A percentile compares a stretch with the other conserved stretches of the same genome.
Evolutionary conservation across 2,113 vertebrate genomes (phyloP).

Genomic region (Salvator merianae): DNA sequence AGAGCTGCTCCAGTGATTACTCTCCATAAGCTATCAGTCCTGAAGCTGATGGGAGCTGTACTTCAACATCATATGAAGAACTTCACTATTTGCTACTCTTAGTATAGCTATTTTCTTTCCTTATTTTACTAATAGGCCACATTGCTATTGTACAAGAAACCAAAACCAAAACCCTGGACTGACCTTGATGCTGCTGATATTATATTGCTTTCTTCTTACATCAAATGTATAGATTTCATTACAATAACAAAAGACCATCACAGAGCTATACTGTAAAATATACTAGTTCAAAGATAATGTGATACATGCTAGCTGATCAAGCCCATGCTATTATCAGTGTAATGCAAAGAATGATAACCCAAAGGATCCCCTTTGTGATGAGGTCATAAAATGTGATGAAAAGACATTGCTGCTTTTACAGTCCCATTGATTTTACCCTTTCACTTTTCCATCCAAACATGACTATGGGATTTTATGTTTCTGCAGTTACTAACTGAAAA

Average conservation of each 20-base stretch:
- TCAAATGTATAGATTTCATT: constrained; percentile 45
- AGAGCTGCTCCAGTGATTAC: too few species aligned
- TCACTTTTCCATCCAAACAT: constrained; percentile 59
- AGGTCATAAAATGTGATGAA: constrained; percentile 66
- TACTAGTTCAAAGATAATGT: constrained; percentile 44
- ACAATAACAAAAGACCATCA: constrained; percentile 45
- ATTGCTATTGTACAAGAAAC: not conserved
- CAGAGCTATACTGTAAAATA: constrained; percentile 45
- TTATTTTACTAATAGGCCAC: not conserved
- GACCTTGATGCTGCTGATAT: constrained; percentile 22
- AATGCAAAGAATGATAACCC: constrained; percentile 60
- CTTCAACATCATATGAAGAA: too few species aligned
- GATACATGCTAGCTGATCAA: constrained; percentile 38
- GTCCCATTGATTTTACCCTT: constrained; percentile 69
- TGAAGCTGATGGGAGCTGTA: too few species aligned
- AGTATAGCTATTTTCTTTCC: too few species aligned
- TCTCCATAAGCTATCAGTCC: too few species aligned
- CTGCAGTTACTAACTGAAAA: constrained; percentile 47
- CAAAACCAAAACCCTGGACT: not conserved
- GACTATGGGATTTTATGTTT: constrained; percentile 52
- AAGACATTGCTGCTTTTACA: constrained; percentile 65
- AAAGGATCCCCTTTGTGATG: constrained; percentile 46
- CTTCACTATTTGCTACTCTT: too few species aligned
- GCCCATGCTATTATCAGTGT: constrained; percentile 49
- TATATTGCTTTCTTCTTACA: constrained; percentile 26